Evolutionary conservation across 2,888 invertebrate species (phyloP), one percentile per base, ranked within the genome.

Genomic region (Sphinx pinastri): DNA sequence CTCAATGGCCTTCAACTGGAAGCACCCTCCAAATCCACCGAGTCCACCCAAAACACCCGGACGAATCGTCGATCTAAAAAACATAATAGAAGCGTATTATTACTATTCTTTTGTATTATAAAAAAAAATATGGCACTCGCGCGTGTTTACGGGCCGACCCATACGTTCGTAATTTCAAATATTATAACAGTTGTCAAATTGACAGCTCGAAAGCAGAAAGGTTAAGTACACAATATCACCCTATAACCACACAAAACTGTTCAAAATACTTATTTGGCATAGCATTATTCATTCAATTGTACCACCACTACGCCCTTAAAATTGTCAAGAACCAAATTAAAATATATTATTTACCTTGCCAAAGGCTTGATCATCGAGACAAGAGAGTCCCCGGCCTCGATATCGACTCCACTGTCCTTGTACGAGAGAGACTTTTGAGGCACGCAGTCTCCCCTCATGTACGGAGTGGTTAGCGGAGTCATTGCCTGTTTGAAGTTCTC

Each of bases 21-120:
- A 98, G 66, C 98, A 94, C 0, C 98, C 98, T 0, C 98, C 98
- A 87, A 99, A 99, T 0, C 97, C 97, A 0, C 99, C 98, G 59
- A 98, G 95, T 13, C 95, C 95, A 0, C 97, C 97, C 73, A 97
- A 81, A 45, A 96, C 96, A 1, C 98, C 98, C 0, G 95, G 86
- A 1, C 97, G 94, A 54, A 95, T 94, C 0, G 98, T 98, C 0
- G 95, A 94, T 74, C 95, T 95, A 67, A 10, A 72, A 73, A 49
- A 54, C 58, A 55, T 69, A 16, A 60, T 25, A 25, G 2, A 25
- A 25, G 25, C 2, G 25, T 25, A 25, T 25, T 25, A 25, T 25
- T 25, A 25, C 2, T 25, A 25, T 25, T 25, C 25, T 25, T 25
- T 25, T 25, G 25, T 25, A 25, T 25, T 25, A 25, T 25, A 25